Conservation (phyloP, 2,888 invertebrate genomes). For the Acleris literana region DNA sequence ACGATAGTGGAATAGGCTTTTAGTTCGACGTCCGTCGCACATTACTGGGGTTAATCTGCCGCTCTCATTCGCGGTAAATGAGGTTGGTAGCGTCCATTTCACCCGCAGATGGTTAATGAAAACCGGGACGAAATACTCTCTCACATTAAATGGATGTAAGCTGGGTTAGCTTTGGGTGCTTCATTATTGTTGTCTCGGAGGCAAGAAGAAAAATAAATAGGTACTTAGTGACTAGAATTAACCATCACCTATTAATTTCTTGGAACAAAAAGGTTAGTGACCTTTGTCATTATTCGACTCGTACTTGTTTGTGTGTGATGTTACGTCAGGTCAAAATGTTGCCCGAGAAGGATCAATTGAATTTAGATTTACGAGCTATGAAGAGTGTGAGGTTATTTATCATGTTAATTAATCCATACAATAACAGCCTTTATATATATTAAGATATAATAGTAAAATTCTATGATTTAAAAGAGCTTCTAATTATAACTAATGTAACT, state of each 20-base stretch:
- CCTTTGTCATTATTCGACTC: too few relatives aligned
- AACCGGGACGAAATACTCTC: constrained; percentile 1
- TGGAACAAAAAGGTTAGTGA: too few relatives aligned
- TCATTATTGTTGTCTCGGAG: constrained; percentile 1
- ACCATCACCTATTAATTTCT: too few relatives aligned
- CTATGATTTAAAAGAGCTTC: too few relatives aligned
- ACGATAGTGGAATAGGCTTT: constrained; percentile 19
- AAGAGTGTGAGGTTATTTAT: too few relatives aligned
- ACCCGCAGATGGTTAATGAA: constrained; percentile 12
- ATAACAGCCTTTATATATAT: too few relatives aligned
- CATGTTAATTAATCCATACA: too few relatives aligned
- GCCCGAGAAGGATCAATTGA: too few relatives aligned
- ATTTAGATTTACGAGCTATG: too few relatives aligned
- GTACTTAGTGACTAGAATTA: neutral
- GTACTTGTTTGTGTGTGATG: too few relatives aligned
- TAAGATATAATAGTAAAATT: too few relatives aligned
- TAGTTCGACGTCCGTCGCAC: constrained; percentile 20
- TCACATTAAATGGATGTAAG: constrained; percentile 6
- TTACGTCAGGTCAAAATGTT: too few relatives aligned
- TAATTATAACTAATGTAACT: neutral
- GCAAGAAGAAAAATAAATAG: neutral
- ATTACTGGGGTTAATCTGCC: constrained; percentile 28
- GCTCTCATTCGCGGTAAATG: constrained; percentile 25
- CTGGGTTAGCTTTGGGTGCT: neutral
- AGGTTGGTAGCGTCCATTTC: constrained; percentile 18